Conservation (phyloP, 37 sponge, comb jelly and placozoan genomes). For the Chondrilla cf. caribensis region DNA sequence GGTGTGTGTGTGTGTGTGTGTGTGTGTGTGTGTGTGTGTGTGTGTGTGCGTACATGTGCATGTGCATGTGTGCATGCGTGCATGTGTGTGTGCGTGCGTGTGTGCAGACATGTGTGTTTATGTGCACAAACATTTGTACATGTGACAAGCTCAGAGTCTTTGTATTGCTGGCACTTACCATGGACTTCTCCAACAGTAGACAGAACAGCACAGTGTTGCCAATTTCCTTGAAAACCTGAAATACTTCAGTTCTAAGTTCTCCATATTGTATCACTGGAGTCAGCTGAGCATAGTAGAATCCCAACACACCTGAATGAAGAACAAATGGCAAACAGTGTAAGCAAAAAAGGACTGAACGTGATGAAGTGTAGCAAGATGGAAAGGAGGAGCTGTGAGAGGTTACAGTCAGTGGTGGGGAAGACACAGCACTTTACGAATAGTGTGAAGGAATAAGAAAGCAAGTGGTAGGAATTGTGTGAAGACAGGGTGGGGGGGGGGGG, state of each 20-base stretch:
- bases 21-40: conserved; percentile 21
- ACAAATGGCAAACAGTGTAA: too few species aligned
- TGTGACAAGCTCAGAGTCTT: too few species aligned
- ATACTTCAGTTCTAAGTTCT: conserved; percentile 89
- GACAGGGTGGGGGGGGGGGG: too few species aligned
- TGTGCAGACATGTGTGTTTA: too few species aligned
- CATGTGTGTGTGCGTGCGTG: not conserved
- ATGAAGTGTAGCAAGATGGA: too few species aligned
- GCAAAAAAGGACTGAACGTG: too few species aligned
- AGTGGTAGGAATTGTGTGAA: not conserved
- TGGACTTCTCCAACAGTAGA: conserved; percentile 90
- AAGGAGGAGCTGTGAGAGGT: too few species aligned
- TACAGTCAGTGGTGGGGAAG: not conserved
- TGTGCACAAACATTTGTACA: not conserved
- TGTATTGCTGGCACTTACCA: conserved; percentile 70
- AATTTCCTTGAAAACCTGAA: conserved; percentile 94
- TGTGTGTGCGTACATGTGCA: not conserved
- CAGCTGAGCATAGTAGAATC: conserved; percentile 92
- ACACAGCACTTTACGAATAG: not conserved
- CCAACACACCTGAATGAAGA: conserved; percentile 81
- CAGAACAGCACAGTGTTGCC: conserved; percentile 93
- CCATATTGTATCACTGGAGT: conserved; percentile 83
- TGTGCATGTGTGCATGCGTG: not conserved
- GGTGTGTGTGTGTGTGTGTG: conserved; percentile 13
- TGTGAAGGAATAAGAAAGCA: not conserved